Conservation (phyloP, 2,113 vertebrate genomes). For the Ciconia boyciana region DNA sequence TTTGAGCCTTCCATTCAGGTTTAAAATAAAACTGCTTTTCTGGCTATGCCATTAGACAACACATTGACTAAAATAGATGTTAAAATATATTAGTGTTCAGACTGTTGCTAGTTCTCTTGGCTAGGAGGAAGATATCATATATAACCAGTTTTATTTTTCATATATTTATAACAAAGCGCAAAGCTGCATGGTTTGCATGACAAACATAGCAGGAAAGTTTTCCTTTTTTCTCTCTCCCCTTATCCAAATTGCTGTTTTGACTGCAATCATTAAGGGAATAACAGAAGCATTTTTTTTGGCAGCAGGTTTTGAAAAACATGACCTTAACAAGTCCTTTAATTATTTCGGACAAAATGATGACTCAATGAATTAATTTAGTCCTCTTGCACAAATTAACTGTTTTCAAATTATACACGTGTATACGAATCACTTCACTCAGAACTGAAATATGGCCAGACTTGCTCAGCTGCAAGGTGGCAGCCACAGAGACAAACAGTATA, state of each 20-base stretch:
- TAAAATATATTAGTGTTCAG: neutral
- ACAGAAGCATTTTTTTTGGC: neutral
- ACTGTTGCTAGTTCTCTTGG: neutral
- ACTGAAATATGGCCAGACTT: neutral
- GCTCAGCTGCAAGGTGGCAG: neutral
- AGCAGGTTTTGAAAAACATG: neutral
- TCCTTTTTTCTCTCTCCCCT: neutral
- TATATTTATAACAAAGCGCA: neutral
- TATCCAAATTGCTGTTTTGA: neutral
- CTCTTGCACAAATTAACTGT: neutral
- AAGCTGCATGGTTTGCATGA: neutral
- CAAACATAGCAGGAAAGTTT: neutral
- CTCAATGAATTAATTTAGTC: neutral
- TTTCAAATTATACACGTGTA: neutral
- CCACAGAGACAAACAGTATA: neutral
- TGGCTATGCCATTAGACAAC: neutral
- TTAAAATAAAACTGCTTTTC: neutral
- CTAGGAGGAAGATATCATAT: neutral
- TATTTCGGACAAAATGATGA: neutral
- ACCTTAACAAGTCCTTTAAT: neutral
- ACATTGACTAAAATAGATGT: neutral
- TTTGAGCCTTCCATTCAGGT: neutral
- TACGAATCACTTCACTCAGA: neutral
- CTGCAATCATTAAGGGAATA: neutral
- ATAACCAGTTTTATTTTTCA: neutral